Conservation (phyloP, 2,113 vertebrate genomes). For the human (Homo sapiens) region DNA sequence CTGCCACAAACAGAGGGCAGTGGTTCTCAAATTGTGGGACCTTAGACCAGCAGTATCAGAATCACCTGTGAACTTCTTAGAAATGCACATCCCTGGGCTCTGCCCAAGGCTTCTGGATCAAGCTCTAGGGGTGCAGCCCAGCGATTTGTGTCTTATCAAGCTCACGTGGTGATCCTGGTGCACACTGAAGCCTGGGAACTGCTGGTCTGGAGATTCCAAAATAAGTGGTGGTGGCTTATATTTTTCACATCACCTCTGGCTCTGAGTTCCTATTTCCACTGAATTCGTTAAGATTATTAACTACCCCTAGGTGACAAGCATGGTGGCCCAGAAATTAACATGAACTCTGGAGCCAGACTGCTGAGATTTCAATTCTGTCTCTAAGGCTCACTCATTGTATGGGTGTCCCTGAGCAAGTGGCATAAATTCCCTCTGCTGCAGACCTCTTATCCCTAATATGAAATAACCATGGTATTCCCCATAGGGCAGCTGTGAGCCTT, state of each 20-base stretch:
- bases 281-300: neutral
- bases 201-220: neutral
- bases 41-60: neutral
- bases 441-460: neutral
- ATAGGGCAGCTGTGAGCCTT: neutral
- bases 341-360: neutral
- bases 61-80: neutral
- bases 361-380: neutral
- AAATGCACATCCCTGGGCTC: neutral
- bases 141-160: neutral
- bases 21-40: neutral
- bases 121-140: neutral
- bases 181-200: neutral
- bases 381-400: neutral
- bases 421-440: neutral
- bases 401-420: neutral
- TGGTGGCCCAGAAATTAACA: neutral
- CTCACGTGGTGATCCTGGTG: neutral
- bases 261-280: neutral
- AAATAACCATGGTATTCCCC: neutral
- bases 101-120: neutral
- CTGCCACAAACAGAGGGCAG: neutral
- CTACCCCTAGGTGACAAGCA: neutral
- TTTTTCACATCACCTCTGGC: neutral
- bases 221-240: neutral